Conservation (phyloP, 2,113 vertebrate genomes). For the Hyaena hyaena region DNA sequence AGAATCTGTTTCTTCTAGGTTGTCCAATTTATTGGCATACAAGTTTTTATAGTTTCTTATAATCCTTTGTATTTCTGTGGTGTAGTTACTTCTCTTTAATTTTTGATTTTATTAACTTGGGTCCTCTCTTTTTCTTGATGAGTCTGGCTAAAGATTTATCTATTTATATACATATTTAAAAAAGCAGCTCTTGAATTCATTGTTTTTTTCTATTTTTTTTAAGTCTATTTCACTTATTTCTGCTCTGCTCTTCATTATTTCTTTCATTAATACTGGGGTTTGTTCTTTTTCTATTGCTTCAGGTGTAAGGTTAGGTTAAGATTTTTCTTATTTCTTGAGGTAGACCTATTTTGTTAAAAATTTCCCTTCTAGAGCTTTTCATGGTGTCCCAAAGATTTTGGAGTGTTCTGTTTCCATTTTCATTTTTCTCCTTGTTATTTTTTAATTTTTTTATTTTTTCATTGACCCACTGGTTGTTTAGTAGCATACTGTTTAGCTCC, state of each 20-base stretch:
- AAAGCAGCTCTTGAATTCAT: neutral
- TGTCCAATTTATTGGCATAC: neutral
- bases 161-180: neutral
- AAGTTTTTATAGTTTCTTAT: neutral
- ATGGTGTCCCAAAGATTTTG: neutral
- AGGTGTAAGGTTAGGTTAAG: neutral
- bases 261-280: neutral
- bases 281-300: neutral
- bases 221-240: neutral
- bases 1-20: neutral
- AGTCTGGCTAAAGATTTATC: neutral
- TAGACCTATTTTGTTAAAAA: neutral
- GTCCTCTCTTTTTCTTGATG: neutral
- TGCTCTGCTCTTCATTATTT: neutral
- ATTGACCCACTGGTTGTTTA: neutral
- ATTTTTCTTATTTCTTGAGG: neutral
- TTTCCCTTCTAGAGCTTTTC: neutral
- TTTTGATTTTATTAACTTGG: neutral
- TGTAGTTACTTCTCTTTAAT: neutral
- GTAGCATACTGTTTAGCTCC: neutral
- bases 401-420: neutral
- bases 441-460: neutral
- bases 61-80: neutral
- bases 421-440: neutral
- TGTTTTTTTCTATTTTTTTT: neutral